Base-by-base conservation (phyloP, 2,888 invertebrate genomes). In the Plagodis pulveraria region DNA sequence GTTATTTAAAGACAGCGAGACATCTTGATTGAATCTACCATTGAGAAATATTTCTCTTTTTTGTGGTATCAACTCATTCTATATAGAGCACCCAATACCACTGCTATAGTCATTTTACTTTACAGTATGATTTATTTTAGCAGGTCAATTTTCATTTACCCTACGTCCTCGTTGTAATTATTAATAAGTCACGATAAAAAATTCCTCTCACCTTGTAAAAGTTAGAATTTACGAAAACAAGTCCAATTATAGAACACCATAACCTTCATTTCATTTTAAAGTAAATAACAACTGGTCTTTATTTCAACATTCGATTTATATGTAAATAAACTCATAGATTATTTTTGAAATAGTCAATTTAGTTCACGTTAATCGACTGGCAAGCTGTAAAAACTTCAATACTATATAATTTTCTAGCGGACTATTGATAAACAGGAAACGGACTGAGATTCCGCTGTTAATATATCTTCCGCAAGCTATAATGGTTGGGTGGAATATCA, bases 391-490 rank as follows among this genome's bases (percentile, higher is more conserved):
- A 68, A 66, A 63, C 51, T 59, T 64, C 56, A 53, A 58, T 54
- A 52, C 50, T 55, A 43, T 65, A 58, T 64, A 61, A 58, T 59
- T 63, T 67, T 55, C 49, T 49, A 45, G 42, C 36, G 48, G 50
- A 38, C 57, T 65, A 64, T 64, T 50, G 67, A 22, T 71, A 74
- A 75, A 74, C 77, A 76, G 77, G 77, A 78, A 78, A 71, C 60
- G 66, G 63, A 63, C 66, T 63, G 64, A 62, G 68, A 67, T 41
- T 33, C 42, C 46, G 50, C 46, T 38, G 50, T 50, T 47, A 35
- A 43, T 34, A 42, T 38, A 11, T 12, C n/a, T 32, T 46, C 34
- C 12, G 8, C 4, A 22, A 22, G 22, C 22, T 4, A 4, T 22
- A 22, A 2, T 22, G 22, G 22, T 22, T 22, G 22, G 22, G 22